Evolutionary conservation across 2,888 invertebrate genomes (phyloP), one percentile per base, ranked within the genome.

Genomic region (Volucella inflata): DNA sequence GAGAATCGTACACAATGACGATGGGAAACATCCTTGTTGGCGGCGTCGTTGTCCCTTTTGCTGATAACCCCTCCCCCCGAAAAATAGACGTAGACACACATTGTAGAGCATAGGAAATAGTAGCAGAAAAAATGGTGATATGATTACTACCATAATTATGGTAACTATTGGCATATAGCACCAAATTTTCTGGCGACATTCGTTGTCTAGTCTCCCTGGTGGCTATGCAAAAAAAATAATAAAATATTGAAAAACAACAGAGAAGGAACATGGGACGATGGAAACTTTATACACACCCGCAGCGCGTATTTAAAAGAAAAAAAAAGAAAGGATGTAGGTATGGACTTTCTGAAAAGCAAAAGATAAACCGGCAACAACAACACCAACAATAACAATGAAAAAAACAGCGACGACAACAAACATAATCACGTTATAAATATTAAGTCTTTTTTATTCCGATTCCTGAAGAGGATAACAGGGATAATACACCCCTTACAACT

Each of bases 371-470:
- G 67, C 80, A 85, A 72, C 36, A 72, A 82, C 75, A 81, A 83
- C 60, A 77, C 67, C 78, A 87, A 67, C 64, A 85, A 87, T 76
- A 87, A 81, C 87, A 88, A 88, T 88, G 89, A 88, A 88, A 88
- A n/a, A 88, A 87, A 90, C 74, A 80, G 88, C 88, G 89, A 88
- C 88, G 89, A 90, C 89, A 89, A 90, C 88, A 89, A 89, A 89
- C 79, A 87, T 88, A 89, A 90, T 90, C 89, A 78, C 65, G 85
- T 90, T 89, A 89, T 88, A 87, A 88, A 89, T 89, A 88, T 85
- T 85, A 76, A 60, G 53, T 62, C n/a, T 46, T 65, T 64, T 84
- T 80, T 80, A 64, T 50, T 75, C 70, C 30, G 79, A 64, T 65
- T 62, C 55, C 60, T 75, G 64, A 64, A 68, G 74, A 53, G 68